Base-by-base conservation (phyloP, 2,797 vertebrate species). In the Acanthopagrus latus region DNA sequence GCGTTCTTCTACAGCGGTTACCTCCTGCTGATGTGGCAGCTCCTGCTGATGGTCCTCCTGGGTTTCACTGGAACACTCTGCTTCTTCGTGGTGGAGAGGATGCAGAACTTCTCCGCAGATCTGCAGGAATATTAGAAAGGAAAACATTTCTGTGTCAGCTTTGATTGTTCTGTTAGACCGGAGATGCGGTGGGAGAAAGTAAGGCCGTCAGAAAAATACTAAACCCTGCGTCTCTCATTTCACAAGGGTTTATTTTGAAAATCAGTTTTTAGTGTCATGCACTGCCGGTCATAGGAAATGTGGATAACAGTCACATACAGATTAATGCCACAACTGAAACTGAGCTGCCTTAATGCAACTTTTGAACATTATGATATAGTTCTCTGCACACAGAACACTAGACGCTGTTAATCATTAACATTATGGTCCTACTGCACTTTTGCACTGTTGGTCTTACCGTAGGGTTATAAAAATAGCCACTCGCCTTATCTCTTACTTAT, bases 1-100 rank as follows among this genome's bases (percentile, higher is more conserved):
- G 95, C 96, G 1, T 96, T 96, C 87, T 95, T 95, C 93, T 96
- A 96, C 93, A 95, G 96, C 47, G 94, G 95, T 2, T 94, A 95
- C 81, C 78, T 96, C 10, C 73, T 93, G 66, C 68, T 96, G 71
- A 92, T 81, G 72, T 95, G 95, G 95, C 96, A 96, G 88, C 95
- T 96, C 29, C 93, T 96, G 38, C 63, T 94, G 55, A 94, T 96
- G 95, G 91, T 95, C 64, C 41, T 92, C 68, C 76, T 96, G 80
- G 95, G 95, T 67, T 96, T 96, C 82, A 44, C 58, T 2, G 95
- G 96, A 55, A 96, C 95, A 0, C 91, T 96, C 60, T 94, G 93
- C 85, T 96, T 96, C 90, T 96, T 96, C 50, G 14, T 96, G 72
- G 95, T 94, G 83, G 95, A 96, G 91, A 90, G 92, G 80, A 93